phyloP scores from a whole-genome alignment of 2,113 vertebrate genomes.

The Aramus guarauna region DNA sequence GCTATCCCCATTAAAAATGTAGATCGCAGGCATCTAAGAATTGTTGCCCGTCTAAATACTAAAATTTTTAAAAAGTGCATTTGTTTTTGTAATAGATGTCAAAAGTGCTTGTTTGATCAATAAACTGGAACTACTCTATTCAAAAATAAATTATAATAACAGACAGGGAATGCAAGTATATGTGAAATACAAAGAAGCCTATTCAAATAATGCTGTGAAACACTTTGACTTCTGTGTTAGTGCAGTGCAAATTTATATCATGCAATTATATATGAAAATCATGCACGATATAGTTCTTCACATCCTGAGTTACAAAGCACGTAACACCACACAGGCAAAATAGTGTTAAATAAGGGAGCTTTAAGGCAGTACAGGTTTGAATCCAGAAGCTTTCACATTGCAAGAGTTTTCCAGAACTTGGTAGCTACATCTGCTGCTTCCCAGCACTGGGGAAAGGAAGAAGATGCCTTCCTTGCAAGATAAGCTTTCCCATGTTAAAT shows the following conservation, averaged over 20 bases:
- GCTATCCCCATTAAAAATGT: neutral
- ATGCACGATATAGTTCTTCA: neutral
- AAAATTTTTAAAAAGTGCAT: neutral
- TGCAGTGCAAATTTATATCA: neutral
- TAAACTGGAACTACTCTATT: neutral
- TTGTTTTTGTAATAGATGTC: neutral
- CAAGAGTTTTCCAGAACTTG: neutral
- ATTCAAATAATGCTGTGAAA: neutral
- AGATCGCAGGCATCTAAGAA: neutral
- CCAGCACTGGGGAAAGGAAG: neutral
- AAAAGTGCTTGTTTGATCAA: neutral
- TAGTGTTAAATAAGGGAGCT: fast-evolving
- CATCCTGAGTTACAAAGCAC: neutral
- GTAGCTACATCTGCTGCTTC: neutral
- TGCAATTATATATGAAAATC: neutral
- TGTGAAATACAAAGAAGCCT: neutral
- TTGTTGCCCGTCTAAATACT: neutral
- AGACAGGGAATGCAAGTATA: neutral
- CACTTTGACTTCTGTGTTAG: neutral
- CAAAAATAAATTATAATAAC: neutral
- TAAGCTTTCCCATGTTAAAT: neutral
- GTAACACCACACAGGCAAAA: neutral
- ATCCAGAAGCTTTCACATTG: neutral
- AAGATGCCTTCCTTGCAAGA: neutral
- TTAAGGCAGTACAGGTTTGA: neutral